phyloP scores from a whole-genome alignment of 2,797 vertebrate species.

The Percopsis omiscomaycus region DNA sequence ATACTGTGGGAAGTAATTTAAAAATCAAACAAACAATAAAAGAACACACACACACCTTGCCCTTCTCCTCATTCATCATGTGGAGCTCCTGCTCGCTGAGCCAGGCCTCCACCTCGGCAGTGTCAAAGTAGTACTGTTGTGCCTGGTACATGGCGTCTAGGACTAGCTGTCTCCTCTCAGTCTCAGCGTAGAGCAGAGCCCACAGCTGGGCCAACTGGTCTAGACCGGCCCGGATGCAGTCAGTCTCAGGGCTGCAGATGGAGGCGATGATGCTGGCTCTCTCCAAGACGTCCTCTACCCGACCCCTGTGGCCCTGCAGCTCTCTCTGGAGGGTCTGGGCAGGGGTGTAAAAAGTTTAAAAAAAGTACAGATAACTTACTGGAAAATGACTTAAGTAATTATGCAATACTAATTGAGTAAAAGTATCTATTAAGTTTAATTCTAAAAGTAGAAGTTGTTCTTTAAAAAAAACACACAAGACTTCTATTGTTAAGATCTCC shows the following conservation, averaged over 20 bases:
- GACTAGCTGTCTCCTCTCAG: slow-evolving; percentile 83
- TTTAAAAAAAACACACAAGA: too few relatives aligned
- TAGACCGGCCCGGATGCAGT: slow-evolving; percentile 76
- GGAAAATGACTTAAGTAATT: neutral
- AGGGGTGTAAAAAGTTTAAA: too few relatives aligned
- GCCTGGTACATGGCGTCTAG: slow-evolving; percentile 91
- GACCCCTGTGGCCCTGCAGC: slow-evolving; percentile 83
- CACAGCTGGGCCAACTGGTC: slow-evolving; percentile 84
- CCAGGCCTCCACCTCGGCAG: slow-evolving; percentile 92
- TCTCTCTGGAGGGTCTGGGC: slow-evolving; percentile 83
- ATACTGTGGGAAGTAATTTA: too few relatives aligned
- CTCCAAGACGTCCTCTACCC: slow-evolving; percentile 87
- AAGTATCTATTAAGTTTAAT: too few relatives aligned
- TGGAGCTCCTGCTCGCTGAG: slow-evolving; percentile 94
- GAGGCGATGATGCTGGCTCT: slow-evolving; percentile 79
- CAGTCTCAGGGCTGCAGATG: slow-evolving; percentile 84
- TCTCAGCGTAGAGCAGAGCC: slow-evolving; percentile 81
- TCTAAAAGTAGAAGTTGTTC: too few relatives aligned
- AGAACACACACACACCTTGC: slow-evolving; percentile 79
- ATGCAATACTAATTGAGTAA: too few relatives aligned
- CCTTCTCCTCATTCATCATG: slow-evolving; percentile 95
- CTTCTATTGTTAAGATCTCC: too few relatives aligned
- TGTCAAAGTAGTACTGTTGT: slow-evolving; percentile 93
- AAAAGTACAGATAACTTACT: neutral
- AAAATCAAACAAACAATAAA: too few relatives aligned